Conservation (phyloP, 2,113 vertebrate genomes). For the Cheilinus undulatus region DNA sequence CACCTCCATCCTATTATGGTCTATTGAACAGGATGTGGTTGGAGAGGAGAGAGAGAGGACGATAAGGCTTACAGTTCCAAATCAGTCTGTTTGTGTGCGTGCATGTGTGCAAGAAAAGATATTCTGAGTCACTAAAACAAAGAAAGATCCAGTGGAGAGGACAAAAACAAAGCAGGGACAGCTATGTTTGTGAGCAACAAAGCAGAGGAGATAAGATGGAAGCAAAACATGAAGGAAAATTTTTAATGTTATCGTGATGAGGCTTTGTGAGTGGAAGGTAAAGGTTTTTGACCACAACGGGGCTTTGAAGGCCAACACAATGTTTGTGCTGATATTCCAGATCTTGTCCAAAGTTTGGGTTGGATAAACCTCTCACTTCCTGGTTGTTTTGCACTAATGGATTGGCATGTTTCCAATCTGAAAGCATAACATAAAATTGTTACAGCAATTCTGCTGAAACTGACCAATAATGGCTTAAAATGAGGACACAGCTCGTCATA, state of each 20-base stretch:
- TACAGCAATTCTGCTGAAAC: too few species aligned
- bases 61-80: conserved; percentile 55
- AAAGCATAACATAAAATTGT: too few species aligned
- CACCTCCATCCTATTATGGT: conserved; percentile 57
- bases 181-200: conserved; percentile 7
- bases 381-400: too few species aligned
- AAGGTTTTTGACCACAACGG: background rate
- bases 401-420: too few species aligned
- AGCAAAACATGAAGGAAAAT: conserved; percentile 22
- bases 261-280: conserved; percentile 26
- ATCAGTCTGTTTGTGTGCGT: conserved; percentile 26
- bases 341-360: background rate
- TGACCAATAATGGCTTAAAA: too few species aligned
- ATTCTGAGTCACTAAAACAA: conserved; percentile 44
- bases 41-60: conserved; percentile 27
- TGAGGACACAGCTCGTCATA: too few species aligned
- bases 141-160: conserved; percentile 23
- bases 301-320: background rate
- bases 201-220: conserved; percentile 23
- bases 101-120: conserved; percentile 17
- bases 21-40: conserved; percentile 57
- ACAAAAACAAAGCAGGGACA: conserved; percentile 20
- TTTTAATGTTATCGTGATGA: background rate
- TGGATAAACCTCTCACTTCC: too few species aligned
- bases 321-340: conserved; percentile 12